Evolutionary conservation across 1,140 invertebrate species (phyloP).

Genomic region (Eciton burchellii): DNA sequence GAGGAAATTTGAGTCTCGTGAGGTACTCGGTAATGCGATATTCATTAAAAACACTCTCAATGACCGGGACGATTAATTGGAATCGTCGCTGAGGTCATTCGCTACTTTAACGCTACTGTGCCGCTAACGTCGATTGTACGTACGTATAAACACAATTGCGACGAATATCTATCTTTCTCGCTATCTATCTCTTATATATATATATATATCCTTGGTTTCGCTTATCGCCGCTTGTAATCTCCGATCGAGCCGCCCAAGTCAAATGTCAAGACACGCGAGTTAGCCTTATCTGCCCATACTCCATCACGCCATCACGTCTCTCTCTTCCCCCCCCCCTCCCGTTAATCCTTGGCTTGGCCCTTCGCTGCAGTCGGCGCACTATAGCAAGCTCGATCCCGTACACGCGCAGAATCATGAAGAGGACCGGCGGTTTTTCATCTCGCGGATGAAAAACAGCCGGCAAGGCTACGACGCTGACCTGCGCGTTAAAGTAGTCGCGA

Average conservation of each 20-base stretch:
- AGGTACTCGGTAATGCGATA: constrained; percentile 57
- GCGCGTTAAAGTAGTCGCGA: constrained; percentile 17
- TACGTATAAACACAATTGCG: constrained; percentile 4
- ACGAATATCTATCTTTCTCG: not conserved
- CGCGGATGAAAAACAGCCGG: not conserved
- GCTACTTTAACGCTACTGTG: constrained; percentile 46
- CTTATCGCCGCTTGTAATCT: constrained; percentile 5
- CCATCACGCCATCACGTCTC: not conserved
- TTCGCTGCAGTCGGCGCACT: not conserved
- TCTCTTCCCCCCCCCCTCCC: too few relatives aligned
- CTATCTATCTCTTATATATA: not conserved
- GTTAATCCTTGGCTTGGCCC: not conserved
- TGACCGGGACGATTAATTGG: constrained; percentile 50
- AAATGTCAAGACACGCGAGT: not conserved
- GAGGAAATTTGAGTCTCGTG: constrained; percentile 48
- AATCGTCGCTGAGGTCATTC: constrained; percentile 50
- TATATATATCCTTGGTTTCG: too few relatives aligned
- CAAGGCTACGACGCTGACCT: constrained; percentile 6
- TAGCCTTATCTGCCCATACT: not conserved
- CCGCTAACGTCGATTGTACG: not conserved
- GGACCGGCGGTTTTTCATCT: constrained; percentile 5
- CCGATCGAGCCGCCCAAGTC: not conserved
- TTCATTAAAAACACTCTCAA: constrained; percentile 57
- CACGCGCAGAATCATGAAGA: not conserved
- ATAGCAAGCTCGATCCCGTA: not conserved